phyloP scores from a whole-genome alignment of 1,140 invertebrate genomes.

The Campodea augens region DNA sequence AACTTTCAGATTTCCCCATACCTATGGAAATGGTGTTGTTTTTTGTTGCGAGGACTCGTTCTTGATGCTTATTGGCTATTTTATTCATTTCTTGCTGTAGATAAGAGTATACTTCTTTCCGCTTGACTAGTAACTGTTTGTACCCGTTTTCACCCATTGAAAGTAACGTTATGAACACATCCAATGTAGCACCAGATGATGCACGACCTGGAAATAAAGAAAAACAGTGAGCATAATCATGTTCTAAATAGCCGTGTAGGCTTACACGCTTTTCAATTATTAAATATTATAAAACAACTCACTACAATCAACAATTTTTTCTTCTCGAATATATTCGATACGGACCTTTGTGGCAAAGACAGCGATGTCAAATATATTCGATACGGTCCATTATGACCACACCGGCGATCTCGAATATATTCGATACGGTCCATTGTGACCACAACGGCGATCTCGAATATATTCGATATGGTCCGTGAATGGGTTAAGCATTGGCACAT shows the following conservation, averaged over 20 bases:
- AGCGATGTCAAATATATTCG: too few species aligned
- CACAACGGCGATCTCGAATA: too few species aligned
- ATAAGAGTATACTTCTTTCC: constrained; percentile 45
- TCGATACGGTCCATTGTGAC: too few species aligned
- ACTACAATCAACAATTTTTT: background rate
- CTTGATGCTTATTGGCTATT: constrained; percentile 38
- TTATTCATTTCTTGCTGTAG: constrained; percentile 36
- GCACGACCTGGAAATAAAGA: constrained; percentile 35
- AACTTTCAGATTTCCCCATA: too few species aligned
- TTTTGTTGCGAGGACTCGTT: constrained; percentile 41
- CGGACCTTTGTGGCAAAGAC: too few species aligned
- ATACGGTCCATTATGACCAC: too few species aligned
- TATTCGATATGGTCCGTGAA: too few species aligned
- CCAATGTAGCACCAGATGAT: constrained; percentile 48
- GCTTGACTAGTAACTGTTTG: constrained; percentile 37
- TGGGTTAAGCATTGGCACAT: too few species aligned
- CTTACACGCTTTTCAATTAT: background rate
- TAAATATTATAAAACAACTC: background rate
- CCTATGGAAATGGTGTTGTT: constrained; percentile 61
- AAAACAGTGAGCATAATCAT: constrained; percentile 5
- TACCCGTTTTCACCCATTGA: constrained; percentile 50
- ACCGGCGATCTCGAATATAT: too few species aligned
- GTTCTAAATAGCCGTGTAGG: constrained; percentile 4
- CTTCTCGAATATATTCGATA: too few species aligned
- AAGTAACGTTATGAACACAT: constrained; percentile 63